Evolutionary conservation across 2,797 vertebrate genomes (phyloP).

Genomic region (Catharus ustulatus): DNA sequence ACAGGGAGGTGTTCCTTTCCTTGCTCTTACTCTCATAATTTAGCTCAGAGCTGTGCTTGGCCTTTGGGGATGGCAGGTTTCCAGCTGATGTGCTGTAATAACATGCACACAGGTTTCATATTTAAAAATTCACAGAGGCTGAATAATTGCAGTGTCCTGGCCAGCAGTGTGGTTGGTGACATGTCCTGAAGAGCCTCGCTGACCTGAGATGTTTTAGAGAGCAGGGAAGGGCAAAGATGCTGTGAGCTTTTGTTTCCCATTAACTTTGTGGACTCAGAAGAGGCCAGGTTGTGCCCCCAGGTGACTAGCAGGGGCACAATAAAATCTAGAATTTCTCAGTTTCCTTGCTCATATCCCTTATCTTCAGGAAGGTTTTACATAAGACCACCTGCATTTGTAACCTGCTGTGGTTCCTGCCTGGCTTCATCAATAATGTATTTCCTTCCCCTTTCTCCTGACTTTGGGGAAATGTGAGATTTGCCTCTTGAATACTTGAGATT

Average conservation of each 20-base stretch:
- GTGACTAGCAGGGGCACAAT: not conserved
- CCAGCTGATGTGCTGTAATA: conserved; percentile 65
- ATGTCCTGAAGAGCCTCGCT: not conserved
- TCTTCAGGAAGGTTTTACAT: not conserved
- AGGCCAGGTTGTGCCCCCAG: not conserved
- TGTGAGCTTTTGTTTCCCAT: conserved; percentile 18
- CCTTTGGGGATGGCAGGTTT: conserved; percentile 71
- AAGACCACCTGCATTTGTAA: not conserved
- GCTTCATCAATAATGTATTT: not conserved
- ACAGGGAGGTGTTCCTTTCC: conserved; percentile 1
- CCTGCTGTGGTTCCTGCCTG: not conserved
- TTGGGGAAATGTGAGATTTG: conserved; percentile 1
- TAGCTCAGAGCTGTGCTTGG: conserved; percentile 51
- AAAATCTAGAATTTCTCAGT: not conserved
- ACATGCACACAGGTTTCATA: conserved; percentile 51
- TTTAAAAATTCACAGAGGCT: conserved; percentile 67
- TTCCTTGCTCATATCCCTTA: not conserved
- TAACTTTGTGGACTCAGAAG: not conserved
- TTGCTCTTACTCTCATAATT: conserved; percentile 56
- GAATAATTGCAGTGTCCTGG: conserved; percentile 67
- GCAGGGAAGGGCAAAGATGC: not conserved
- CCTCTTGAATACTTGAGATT: not conserved
- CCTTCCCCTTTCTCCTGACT: not conserved
- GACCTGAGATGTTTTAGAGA: conserved; percentile 7
- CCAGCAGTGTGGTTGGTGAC: not conserved